Percentiles rank a stretch among this genome's conserved stretches.
Evolutionary conservation across 2,113 vertebrate genomes (phyloP).

Genomic region (Nannobrachium achirus): DNA sequence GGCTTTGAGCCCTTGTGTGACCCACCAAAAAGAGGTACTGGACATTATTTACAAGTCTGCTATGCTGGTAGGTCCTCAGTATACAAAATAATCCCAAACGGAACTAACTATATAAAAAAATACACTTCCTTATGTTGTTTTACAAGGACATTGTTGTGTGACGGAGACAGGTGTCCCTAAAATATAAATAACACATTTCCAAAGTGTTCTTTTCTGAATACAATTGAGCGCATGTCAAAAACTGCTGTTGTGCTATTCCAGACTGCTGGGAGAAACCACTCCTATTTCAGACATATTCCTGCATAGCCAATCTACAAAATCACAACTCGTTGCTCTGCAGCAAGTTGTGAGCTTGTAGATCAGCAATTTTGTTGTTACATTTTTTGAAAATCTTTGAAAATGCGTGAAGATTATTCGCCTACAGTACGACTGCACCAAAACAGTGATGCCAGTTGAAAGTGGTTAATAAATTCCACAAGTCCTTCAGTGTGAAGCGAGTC

Average conservation of each 20-base stretch:
- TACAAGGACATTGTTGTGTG: slow-evolving; percentile 23
- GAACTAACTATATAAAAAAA: slow-evolving; percentile 33
- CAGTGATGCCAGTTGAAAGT: too few species aligned
- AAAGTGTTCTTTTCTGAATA: neutral
- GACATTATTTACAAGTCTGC: slow-evolving; percentile 60
- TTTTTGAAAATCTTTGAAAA: neutral
- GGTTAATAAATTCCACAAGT: neutral
- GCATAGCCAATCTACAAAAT: too few species aligned
- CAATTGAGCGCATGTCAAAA: slow-evolving; percentile 35
- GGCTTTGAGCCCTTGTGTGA: slow-evolving; percentile 39
- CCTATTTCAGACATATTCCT: too few species aligned
- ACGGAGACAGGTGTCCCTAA: slow-evolving; percentile 7
- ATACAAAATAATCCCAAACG: slow-evolving; percentile 32
- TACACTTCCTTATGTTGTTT: slow-evolving; percentile 34
- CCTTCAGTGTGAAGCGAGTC: slow-evolving; percentile 19
- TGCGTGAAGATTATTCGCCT: too few species aligned
- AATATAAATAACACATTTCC: slow-evolving; percentile 23
- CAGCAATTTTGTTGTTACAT: neutral
- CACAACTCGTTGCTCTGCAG: too few species aligned
- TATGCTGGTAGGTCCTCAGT: slow-evolving; percentile 57
- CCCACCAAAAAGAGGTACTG: slow-evolving; percentile 44
- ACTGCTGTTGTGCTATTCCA: slow-evolving; percentile 9
- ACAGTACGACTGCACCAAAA: too few species aligned
- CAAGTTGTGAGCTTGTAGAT: too few species aligned
- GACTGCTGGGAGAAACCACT: neutral